These are phyloP conservation scores for Mactromeris polynyma DNA, from an alignment of 2,888 invertebrate species.

Conservation along the genomic window DNA sequence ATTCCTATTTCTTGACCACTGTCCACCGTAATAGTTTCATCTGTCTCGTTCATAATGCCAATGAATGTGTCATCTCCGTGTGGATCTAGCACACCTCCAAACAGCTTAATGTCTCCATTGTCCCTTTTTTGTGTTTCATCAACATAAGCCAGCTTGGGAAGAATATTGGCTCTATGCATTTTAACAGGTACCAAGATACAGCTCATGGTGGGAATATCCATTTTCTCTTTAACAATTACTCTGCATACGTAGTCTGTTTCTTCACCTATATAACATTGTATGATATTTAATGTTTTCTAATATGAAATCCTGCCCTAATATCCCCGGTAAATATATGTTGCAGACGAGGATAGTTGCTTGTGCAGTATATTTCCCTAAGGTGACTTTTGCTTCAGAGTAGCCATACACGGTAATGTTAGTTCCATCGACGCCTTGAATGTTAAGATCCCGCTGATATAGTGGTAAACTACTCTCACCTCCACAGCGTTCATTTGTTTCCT, in stretches of 20 bases:
- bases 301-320: constrained; percentile 39
- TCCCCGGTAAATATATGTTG: constrained; percentile 24
- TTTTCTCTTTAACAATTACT: neutral
- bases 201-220: neutral
- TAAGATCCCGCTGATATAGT: neutral
- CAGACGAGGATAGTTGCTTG: constrained; percentile 33
- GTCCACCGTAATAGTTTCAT: neutral
- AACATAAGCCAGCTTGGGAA: neutral
- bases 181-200: constrained; percentile 10
- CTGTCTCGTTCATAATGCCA: constrained; percentile 12
- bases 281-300: constrained; percentile 28
- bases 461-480: neutral
- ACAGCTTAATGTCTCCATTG: neutral
- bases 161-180: neutral
- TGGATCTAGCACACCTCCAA: neutral
- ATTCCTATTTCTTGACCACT: constrained; percentile 4
- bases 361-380: neutral
- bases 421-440: constrained; percentile 34
- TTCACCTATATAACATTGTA: neutral
- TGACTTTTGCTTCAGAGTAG: neutral
- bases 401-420: constrained; percentile 26
- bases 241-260: neutral
- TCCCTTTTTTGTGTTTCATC: neutral
- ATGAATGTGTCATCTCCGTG: neutral
- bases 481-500: constrained; percentile 25